phyloP scores from a whole-genome alignment of 2,888 invertebrate species.

The Cheilosia scutellata region DNA sequence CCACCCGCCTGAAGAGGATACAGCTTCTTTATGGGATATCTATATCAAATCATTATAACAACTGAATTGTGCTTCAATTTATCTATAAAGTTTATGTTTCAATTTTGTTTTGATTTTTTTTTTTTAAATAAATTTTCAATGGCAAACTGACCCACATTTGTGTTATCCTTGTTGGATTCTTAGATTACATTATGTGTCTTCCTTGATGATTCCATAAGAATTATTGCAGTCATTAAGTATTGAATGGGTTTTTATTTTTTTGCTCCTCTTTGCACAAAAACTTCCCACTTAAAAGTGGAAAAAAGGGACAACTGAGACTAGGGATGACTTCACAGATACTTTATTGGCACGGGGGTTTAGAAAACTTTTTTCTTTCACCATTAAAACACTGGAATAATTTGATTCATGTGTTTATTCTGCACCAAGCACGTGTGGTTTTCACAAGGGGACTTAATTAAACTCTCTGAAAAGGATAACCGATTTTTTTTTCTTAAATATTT shows the following conservation, averaged over 20 bases:
- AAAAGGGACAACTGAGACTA: constrained; percentile 18
- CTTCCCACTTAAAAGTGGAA: constrained; percentile 26
- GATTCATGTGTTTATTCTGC: neutral
- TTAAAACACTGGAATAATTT: constrained; percentile 2
- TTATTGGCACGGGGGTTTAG: neutral
- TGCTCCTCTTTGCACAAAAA: constrained; percentile 21
- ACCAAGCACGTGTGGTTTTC: neutral
- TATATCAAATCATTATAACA: constrained; percentile 2
- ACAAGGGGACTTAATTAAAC: neutral
- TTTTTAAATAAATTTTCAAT: constrained; percentile 45
- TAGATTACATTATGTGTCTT: constrained; percentile 57
- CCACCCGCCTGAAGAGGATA: neutral
- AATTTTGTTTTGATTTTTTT: neutral
- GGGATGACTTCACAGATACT: constrained; percentile 8
- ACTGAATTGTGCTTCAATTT: neutral
- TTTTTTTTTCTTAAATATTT: neutral
- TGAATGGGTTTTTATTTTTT: constrained; percentile 41
- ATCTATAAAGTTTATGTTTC: neutral
- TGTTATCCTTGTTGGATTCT: constrained; percentile 60
- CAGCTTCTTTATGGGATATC: neutral
- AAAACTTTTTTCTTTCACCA: neutral
- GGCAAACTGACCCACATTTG: constrained; percentile 70
- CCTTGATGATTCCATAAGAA: constrained; percentile 52
- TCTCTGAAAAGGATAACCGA: neutral
- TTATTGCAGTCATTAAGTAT: constrained; percentile 57